Base-by-base conservation (phyloP, 2,888 invertebrate species). In the Saturnia japonica region DNA sequence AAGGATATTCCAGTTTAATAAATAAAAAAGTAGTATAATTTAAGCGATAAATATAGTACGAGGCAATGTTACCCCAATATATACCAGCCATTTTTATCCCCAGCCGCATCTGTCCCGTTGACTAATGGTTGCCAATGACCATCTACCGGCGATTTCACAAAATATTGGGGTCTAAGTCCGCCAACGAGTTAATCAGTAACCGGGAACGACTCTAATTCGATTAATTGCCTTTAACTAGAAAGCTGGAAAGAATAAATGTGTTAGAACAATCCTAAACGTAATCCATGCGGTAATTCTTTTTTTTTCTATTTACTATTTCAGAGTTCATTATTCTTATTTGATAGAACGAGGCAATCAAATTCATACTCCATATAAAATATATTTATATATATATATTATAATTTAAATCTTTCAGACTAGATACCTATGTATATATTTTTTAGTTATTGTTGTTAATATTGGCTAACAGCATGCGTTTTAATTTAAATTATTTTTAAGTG, bases 41-140 rank as follows among this genome's bases (percentile, higher is more conserved):
- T n/a, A 11, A 1, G 22, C n/a, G 8, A 14, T 60, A 28, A 28
- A 45, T 47, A 14, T 25, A 64, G 40, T 64, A 40, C 47, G 6
- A 68, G 25, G 47, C 28, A 68, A 68, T 25, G 28, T n/a, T 45
- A 64, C 72, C 73, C 72, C 74, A 73, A 74, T 77, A 72, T 75
- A 72, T 72, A 74, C 79, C 83, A 71, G 75, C 76, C 74, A 81
- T 83, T 82, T 83, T 82, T 82, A 75, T 69, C 60, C 72, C 70
- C 71, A 72, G 74, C 76, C 74, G 71, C 75, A 74, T 77, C 70
- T 70, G 76, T 74, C 68, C 70, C 25, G 69, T 42, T 74, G 74
- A 77, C 78, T 81, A 83, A 83, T 83, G 80, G 76, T 72, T 69
- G 72, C 72, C 75, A 71, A 75, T 76, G 69, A 75, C 74, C 78